Evolutionary conservation across 1,140 invertebrate genomes (phyloP), one percentile per base, ranked within the genome.

Genomic region (Spodoptera frugiperda): DNA sequence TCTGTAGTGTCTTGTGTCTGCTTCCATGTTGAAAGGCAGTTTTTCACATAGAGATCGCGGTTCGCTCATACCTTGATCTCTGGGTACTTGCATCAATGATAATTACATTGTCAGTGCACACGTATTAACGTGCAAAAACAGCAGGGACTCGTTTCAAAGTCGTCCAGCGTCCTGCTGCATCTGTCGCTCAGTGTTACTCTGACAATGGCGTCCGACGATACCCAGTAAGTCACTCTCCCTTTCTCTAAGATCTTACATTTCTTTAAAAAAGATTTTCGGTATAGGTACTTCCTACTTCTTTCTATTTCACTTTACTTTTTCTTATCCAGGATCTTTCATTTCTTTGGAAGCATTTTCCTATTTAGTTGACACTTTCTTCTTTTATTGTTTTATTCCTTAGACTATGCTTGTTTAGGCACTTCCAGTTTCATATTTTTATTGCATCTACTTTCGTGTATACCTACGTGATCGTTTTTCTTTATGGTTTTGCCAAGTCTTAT

Each of bases 111-210:
- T 65, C 61, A 65, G 61, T 53, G 19, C 25, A 46, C 57, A 74
- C n/a, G 59, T 51, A 49, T 51, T 74, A 49, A 74, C 21, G 9
- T 17, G 72, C 30, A 74, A 74, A 74, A 74, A 74, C 9, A 33
- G 4, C 1, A 51, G 17, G 12, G 59, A 59, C 57, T 33, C 53
- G 72, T 74, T 74, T 74, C 54, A 51, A 19, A n/a, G n/a, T 51
- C 12, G 25, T 25, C 25, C 57, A n/a, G n/a, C 76, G 6, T 75
- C 67, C 15, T 53, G 19, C 14, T 51, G 17, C n/a, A 68, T 30
- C 46, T 15, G n/a, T 25, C 12, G 49, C 21, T 68, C 65, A 68
- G 65, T 68, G 48, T 30, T 33, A 8, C n/a, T 4, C 48, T 53
- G 65, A 68, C 65, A 68, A 68, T 68, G 65, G 65, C 46, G 6